Base-by-base conservation (phyloP, 2,113 vertebrate genomes). In the Lepus europaeus region DNA sequence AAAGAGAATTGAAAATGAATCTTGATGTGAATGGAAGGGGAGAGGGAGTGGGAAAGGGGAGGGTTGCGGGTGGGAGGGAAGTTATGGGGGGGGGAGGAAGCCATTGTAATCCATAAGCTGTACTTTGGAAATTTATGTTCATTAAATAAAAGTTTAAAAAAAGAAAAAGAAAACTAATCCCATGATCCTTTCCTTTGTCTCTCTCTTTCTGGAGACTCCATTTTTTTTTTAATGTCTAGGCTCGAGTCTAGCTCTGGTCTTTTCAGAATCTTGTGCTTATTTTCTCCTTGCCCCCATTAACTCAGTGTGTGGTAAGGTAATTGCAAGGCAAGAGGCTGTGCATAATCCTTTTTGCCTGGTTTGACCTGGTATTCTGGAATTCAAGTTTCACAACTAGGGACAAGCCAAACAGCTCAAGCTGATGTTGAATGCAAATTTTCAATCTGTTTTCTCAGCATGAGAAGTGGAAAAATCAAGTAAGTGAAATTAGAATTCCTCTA, bases 401-500 rank as follows among this genome's bases (percentile, higher is more conserved):
- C 51, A 69, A 94, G 39, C n/a, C 39, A 39, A 96, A 95, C 33
- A 36, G 74, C 36, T 93, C 59, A 76, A 91, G 64, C 31, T 91
- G n/a, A 80, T 84, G 53, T 3, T 51, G 22, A 20, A 80, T 72
- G 70, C 27, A 96, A 72, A 90, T 77, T 83, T 88, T 76, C 14
- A 93, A 29, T 12, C 45, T 89, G 19, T 72, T 91, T 96, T 89
- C 31, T 89, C 87, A 87, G 56, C 56, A 29, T 31, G 63, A 51
- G 69, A 69, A 20, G 49, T 66, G 86, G 82, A 83, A 93, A 90
- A 92, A 86, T 82, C 63, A 85, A 95, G 83, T 69, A 87, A 91
- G 69, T 82, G 31, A 82, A 31, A 51, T 89, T 83, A 86, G 73
- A 94, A 68, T 78, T 83, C 66, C 86, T 88, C 6, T 31, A 23